phyloP scores from a whole-genome alignment of 2,113 vertebrate species.

The Aegithalos caudatus region DNA sequence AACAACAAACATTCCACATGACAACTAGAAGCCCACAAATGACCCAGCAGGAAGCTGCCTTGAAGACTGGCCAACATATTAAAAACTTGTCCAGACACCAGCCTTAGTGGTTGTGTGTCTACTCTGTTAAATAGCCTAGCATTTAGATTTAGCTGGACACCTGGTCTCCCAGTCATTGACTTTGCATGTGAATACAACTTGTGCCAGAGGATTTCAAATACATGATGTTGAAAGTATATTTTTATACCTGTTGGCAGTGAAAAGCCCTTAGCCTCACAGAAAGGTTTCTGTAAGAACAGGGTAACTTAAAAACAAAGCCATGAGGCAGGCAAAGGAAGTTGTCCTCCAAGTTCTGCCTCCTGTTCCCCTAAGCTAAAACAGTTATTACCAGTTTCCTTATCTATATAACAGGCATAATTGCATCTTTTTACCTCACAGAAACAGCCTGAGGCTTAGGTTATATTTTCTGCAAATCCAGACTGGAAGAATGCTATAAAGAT shows the following conservation, averaged over 20 bases:
- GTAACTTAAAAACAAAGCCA: neutral
- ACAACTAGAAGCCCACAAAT: neutral
- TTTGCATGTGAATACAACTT: neutral
- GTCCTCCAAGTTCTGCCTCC: neutral
- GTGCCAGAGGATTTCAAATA: slow-evolving; percentile 1
- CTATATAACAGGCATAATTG: neutral
- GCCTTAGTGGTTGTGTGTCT: neutral
- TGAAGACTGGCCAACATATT: neutral
- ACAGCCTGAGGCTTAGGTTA: neutral
- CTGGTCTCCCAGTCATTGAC: neutral
- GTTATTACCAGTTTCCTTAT: neutral
- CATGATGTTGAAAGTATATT: neutral
- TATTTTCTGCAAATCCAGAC: neutral
- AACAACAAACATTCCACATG: neutral
- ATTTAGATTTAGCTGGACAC: neutral
- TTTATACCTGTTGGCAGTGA: neutral
- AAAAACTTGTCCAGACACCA: neutral
- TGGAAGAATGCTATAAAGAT: neutral
- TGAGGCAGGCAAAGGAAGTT: neutral
- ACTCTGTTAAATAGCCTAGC: neutral
- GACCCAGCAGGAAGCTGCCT: neutral
- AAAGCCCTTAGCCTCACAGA: neutral
- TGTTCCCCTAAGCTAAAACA: neutral
- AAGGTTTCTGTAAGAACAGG: neutral
- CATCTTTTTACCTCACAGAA: neutral